phyloP scores from a whole-genome alignment of 2,797 vertebrate species.

The Bovichtus diacanthus region DNA sequence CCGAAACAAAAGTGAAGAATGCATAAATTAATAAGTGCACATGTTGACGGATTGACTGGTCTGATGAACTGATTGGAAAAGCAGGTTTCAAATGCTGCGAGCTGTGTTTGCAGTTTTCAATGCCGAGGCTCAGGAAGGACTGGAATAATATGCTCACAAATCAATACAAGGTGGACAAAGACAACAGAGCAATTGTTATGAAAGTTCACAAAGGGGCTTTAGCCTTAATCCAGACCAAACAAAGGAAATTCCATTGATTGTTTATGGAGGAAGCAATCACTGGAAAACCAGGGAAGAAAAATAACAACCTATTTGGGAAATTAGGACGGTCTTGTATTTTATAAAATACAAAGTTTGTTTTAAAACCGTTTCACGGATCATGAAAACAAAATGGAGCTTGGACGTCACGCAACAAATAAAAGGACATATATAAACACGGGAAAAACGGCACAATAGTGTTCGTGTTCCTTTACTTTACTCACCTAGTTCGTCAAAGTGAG shows the following conservation, averaged over 20 bases:
- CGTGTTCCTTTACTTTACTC: constrained; percentile 18
- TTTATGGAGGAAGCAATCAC: constrained; percentile 56
- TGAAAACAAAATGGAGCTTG: not conserved
- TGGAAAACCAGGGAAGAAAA: constrained; percentile 41
- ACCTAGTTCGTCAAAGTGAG: constrained; percentile 98
- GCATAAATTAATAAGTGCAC: constrained; percentile 20
- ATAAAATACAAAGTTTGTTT: constrained; percentile 32
- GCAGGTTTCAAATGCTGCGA: not conserved
- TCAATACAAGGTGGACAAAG: constrained; percentile 39
- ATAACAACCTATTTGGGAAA: constrained; percentile 21
- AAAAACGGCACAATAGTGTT: not conserved
- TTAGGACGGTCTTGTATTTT: not conserved
- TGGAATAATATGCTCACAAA: constrained; percentile 22
- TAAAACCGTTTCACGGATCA: not conserved
- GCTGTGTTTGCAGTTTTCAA: constrained; percentile 16
- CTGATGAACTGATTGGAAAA: constrained; percentile 25
- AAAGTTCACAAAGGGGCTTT: constrained; percentile 9
- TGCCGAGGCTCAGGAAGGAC: not conserved
- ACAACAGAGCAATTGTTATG: constrained; percentile 52
- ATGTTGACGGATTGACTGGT: constrained; percentile 36
- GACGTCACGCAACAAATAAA: not conserved
- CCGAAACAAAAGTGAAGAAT: constrained; percentile 13
- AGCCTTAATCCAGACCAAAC: constrained; percentile 63
- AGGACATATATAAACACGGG: not conserved
- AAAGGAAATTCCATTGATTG: constrained; percentile 13